These are phyloP conservation scores for Heteromormyrus szaboi DNA, from an alignment of 2,797 vertebrate genomes.

Conservation along the genomic window DNA sequence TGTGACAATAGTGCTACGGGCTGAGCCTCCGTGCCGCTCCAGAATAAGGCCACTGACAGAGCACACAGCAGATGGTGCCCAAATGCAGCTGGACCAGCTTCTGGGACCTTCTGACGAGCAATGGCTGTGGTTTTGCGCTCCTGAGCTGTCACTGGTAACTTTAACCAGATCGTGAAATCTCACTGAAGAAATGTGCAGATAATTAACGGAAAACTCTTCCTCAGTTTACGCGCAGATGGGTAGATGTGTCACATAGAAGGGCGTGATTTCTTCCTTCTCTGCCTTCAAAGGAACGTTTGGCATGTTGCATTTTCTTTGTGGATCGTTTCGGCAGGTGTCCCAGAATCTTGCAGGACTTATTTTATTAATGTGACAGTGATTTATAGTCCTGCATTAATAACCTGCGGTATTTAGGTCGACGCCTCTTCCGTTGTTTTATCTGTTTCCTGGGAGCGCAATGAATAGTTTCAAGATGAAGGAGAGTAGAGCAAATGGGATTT, in stretches of 20 bases:
- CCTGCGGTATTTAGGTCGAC: constrained; percentile 6
- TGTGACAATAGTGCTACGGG: not conserved
- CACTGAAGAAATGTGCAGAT: not conserved
- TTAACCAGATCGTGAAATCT: not conserved
- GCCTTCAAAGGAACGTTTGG: not conserved
- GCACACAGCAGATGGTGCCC: not conserved
- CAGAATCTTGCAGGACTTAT: not conserved
- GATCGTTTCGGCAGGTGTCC: not conserved
- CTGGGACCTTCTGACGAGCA: not conserved
- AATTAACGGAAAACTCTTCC: not conserved
- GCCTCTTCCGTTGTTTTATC: not conserved
- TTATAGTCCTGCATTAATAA: constrained; percentile 14
- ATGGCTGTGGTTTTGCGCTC: not conserved
- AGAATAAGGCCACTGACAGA: not conserved
- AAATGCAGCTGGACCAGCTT: not conserved
- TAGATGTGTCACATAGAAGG: not conserved
- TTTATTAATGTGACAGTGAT: constrained; percentile 1
- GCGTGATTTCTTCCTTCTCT: not conserved
- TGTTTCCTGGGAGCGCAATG: not conserved
- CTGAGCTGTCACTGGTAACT: not conserved
- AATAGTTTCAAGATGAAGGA: not conserved
- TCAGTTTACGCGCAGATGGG: not conserved
- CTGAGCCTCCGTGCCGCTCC: not conserved
- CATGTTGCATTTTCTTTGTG: not conserved
- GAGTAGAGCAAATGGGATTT: not conserved